Percentiles rank a stretch among this genome's conserved stretches.
Evolutionary conservation across 2,797 vertebrate genomes (phyloP).

Genomic region (Sarcophilus harrisii): DNA sequence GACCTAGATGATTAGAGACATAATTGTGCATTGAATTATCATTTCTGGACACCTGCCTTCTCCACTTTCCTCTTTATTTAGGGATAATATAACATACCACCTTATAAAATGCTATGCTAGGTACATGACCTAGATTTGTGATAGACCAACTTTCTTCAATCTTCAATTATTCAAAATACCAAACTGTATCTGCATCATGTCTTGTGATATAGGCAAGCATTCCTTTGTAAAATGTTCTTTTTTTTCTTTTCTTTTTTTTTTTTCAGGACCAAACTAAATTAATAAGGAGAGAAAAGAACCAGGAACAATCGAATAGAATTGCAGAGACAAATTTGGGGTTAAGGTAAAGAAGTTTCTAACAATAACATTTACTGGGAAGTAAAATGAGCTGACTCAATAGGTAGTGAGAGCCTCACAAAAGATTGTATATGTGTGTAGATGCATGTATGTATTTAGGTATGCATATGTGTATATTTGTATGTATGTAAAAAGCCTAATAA

Average conservation of each 20-base stretch:
- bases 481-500: not conserved
- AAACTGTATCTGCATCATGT: not conserved
- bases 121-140: not conserved
- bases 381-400: not conserved
- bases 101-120: not conserved
- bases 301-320: not conserved
- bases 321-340: not conserved
- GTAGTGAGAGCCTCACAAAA: not conserved
- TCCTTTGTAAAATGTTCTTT: not conserved
- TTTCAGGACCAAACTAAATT: not conserved
- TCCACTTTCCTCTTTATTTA: not conserved
- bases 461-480: not conserved
- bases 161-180: not conserved
- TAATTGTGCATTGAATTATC: slow-evolving; percentile 2
- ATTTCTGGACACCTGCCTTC: not conserved
- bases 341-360: not conserved
- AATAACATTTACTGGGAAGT: not conserved
- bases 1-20: not conserved
- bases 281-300: not conserved
- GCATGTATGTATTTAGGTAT: no score
- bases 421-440: not conserved
- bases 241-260: not conserved
- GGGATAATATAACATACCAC: not conserved
- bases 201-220: not conserved
- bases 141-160: not conserved